These are phyloP conservation scores for Petrolisthes cinctipes DNA, from an alignment of 2,888 invertebrate genomes.

Conservation along the genomic window DNA sequence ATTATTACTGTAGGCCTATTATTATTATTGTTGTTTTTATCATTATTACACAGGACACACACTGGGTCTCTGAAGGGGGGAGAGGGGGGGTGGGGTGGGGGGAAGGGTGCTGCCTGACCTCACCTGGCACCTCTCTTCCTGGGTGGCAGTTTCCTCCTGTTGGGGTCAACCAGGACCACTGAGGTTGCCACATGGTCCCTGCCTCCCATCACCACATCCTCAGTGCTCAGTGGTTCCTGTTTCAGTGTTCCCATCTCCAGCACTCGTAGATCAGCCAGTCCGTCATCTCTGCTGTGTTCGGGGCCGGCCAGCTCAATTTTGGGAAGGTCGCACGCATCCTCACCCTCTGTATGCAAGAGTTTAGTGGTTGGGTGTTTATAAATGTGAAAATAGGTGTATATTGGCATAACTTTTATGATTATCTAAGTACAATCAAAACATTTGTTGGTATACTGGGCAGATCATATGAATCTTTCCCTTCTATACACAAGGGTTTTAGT, in stretches of 20 bases:
- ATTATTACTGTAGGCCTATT: no score
- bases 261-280: slow-evolving; percentile 44
- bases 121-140: slow-evolving; percentile 42
- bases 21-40: background rate
- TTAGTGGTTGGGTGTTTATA: no score
- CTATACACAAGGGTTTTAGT: no score
- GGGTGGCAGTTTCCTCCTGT: slow-evolving; percentile 45
- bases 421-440: no score
- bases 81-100: background rate
- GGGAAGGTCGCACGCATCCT: background rate
- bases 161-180: slow-evolving; percentile 36
- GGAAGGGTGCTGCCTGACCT: background rate
- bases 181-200: background rate
- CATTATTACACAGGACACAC: background rate
- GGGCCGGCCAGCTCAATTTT: slow-evolving; percentile 43
- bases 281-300: slow-evolving; percentile 40
- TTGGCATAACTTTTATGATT: no score
- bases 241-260: slow-evolving; percentile 49
- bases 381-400: no score
- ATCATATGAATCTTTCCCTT: no score
- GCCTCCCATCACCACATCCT: slow-evolving; percentile 3
- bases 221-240: slow-evolving; percentile 39
- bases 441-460: no score
- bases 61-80: no score
- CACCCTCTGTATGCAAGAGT: background rate